Base-by-base conservation (phyloP, 2,797 vertebrate species). In the Eulemur coronatus region DNA sequence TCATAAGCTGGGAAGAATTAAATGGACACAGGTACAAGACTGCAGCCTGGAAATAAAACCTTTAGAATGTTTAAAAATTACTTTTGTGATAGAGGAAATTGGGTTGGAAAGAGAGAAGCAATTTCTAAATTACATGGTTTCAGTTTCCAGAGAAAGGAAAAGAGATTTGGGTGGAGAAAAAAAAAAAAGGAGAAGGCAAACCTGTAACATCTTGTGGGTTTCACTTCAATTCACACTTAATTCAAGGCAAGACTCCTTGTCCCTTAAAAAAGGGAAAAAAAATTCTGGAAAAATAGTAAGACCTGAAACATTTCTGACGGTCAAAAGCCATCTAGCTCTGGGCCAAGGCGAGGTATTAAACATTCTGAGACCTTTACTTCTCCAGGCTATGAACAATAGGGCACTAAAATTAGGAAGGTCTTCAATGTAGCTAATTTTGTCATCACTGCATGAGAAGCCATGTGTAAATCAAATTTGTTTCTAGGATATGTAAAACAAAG, bases 81-180 rank as follows among this genome's bases (percentile, higher is more conserved):
- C 57, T 97, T 97, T 75, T 1, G 11, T 82, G 80, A 80, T 33
- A 52, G 94, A 98, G 65, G 85, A 97, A 98, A 97, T 97, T 11
- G 5, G 63, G 50, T 73, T 96, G 95, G 84, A 94, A 90, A 92
- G 72, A 94, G 82, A 92, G 97, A 95, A 97, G 79, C 38, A 63
- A 95, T 97, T 98, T 95, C 92, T 95, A 97, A 98, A 98, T 98
- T 87, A 92, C 59, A 93, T 70, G 78, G 86, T 92, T 97, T 97
- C 61, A 20, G 46, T 72, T 97, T 94, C 91, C 72, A 94, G 67
- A 86, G 92, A 97, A 97, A 95, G 80, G 89, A 30, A 85, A 70
- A 95, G 86, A 84, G 30, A 94, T 86, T 84, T 33, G n/a, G 55
- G 63, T n/a, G 33, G 59, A 41, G 57, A n/a, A 65, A 33, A 38